These are phyloP conservation scores for Protobothrops mucrosquamatus DNA, from an alignment of 2,113 vertebrate genomes.

Conservation along the genomic window DNA sequence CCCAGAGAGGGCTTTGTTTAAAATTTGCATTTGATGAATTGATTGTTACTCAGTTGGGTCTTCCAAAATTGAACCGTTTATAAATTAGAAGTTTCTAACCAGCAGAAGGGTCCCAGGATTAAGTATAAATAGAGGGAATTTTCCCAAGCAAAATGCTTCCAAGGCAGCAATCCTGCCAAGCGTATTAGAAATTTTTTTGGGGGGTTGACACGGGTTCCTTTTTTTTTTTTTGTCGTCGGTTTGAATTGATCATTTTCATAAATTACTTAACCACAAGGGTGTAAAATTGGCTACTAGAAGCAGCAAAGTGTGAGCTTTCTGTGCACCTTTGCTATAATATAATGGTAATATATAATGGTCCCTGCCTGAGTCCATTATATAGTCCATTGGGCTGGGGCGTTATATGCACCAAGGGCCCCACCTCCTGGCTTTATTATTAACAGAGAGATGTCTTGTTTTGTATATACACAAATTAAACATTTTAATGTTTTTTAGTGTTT, in stretches of 20 bases:
- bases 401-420: not conserved
- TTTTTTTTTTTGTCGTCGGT: not conserved
- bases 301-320: not conserved
- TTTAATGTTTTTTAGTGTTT: too few species aligned
- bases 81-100: not conserved
- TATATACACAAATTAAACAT: not conserved
- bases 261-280: not conserved
- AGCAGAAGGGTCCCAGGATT: not conserved
- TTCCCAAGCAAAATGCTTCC: not conserved
- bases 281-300: not conserved
- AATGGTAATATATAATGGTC: not conserved
- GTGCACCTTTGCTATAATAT: not conserved
- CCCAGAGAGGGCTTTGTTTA: not conserved
- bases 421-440: not conserved
- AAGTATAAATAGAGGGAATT: not conserved
- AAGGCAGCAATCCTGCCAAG: not conserved
- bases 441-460: not conserved
- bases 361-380: not conserved
- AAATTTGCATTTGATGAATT: not conserved
- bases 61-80: not conserved
- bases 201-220: too few species aligned
- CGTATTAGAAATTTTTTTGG: not conserved
- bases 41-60: not conserved
- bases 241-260: not conserved
- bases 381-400: not conserved